Base-by-base conservation (phyloP, 2,888 invertebrate species). In the Agonum fuliginosum region DNA sequence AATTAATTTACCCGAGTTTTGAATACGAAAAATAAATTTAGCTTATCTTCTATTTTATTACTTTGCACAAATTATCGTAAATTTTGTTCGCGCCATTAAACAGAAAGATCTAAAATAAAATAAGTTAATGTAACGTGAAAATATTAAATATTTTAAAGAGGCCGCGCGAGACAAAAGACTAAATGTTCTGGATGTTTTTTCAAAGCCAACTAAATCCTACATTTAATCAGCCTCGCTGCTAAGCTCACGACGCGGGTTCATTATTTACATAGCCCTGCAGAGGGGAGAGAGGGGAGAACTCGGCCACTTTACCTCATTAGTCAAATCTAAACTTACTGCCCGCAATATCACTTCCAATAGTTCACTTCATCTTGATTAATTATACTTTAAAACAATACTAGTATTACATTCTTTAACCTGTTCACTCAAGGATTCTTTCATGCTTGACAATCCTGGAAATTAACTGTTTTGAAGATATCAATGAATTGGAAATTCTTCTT, bases 1-100 rank as follows among this genome's bases (percentile, higher is more conserved):
- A 75, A 75, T 75, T 75, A 75, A 75, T 75, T 75, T 75, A 12
- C 62, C 34, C 34, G 14, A 65, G n/a, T n/a, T 34, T 34, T n/a
- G 10, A 19, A 30, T 65, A 65, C 58, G 12, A 65, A 19, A 65
- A 17, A 65, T 24, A 20, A 54, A 54, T 19, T 54, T 54, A 10
- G 54, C 54, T 54, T 54, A 54, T 54, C 54, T 54, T 3, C 22
- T 10, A 12, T 54, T 54, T 54, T 54, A 54, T 54, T 24, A 24
- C 24, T 54, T 20, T 54, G 54, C 22, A 19, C 54, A 4, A 34
- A 65, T 65, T 65, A 71, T 51, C 30, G 27, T 71, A 27, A 27
- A 71, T 71, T 71, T 30, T 24, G 6, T 6, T 27, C 48, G 14
- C 46, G 14, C 48, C 70, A 46, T 65, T 65, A 34, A 65, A 65